Conservation (phyloP, 1,140 invertebrate species). For the Musca domestica region DNA sequence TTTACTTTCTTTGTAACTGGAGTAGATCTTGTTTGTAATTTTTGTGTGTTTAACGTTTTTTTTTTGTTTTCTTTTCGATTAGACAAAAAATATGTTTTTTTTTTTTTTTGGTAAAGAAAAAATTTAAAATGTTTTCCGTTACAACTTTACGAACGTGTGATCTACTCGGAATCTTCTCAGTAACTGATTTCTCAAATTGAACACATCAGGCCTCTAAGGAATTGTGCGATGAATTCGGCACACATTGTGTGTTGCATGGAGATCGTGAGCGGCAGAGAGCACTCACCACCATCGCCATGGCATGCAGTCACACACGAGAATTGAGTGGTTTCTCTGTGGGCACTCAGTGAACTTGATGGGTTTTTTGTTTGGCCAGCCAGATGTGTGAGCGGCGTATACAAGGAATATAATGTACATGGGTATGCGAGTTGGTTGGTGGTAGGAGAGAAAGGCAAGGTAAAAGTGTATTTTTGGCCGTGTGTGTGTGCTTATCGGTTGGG, state of each 20-base stretch:
- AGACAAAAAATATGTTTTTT: conserved; percentile 11
- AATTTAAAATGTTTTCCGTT: background rate
- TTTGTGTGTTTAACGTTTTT: too few relatives aligned
- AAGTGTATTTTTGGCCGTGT: conserved; percentile 3
- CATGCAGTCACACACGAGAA: background rate
- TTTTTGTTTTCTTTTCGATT: too few relatives aligned
- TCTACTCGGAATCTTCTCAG: conserved; percentile 45
- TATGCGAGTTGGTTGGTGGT: background rate
- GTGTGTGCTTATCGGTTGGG: background rate
- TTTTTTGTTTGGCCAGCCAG: background rate
- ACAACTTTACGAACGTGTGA: conserved; percentile 27
- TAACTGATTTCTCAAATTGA: conserved; percentile 43
- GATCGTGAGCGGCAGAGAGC: background rate
- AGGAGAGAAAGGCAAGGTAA: background rate
- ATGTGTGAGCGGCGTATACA: background rate
- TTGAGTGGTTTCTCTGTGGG: conserved; percentile 11
- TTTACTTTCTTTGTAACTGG: too few relatives aligned
- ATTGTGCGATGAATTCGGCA: conserved; percentile 8
- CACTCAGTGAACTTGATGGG: conserved; percentile 12
- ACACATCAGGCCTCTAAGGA: conserved; percentile 14
- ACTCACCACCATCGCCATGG: too few relatives aligned
- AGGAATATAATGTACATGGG: too few relatives aligned
- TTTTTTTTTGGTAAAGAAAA: background rate
- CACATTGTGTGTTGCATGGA: background rate
- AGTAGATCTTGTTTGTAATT: too few relatives aligned